A percentile compares a stretch with the other conserved stretches of the same genome.
phyloP scores from a whole-genome alignment of 2,113 vertebrate genomes.

The Apaloderma vittatum region DNA sequence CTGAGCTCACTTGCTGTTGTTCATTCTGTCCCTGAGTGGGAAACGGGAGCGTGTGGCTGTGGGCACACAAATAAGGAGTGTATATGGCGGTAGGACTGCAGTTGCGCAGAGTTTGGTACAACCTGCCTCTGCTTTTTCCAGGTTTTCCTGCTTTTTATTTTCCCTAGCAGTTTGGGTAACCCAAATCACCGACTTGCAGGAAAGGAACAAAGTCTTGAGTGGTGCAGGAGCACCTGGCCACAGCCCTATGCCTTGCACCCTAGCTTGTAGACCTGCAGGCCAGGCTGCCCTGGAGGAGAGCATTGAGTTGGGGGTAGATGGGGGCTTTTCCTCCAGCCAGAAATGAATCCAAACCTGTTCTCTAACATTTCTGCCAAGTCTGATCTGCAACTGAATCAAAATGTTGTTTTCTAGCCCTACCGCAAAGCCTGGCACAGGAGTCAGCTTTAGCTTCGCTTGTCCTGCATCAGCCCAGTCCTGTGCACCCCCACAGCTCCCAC shows the following conservation, averaged over 20 bases:
- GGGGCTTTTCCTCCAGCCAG: neutral
- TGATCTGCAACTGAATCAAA: neutral
- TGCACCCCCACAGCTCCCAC: neutral
- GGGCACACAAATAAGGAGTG: fast-evolving
- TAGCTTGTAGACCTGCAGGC: fast-evolving
- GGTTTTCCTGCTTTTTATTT: neutral
- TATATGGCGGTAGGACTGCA: neutral
- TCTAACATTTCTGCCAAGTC: neutral
- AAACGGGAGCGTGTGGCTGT: neutral
- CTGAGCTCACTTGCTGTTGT: neutral
- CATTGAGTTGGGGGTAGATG: too few species aligned
- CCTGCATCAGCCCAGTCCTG: neutral
- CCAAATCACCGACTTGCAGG: neutral
- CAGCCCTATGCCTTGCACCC: fast-evolving
- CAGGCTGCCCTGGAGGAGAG: neutral
- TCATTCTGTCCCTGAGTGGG: neutral
- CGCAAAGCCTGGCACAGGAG: neutral
- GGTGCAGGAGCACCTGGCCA: fast-evolving
- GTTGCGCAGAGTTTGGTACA: neutral
- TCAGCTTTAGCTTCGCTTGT: fast-evolving
- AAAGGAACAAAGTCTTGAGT: neutral
- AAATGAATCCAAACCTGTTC: neutral
- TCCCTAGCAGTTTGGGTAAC: neutral
- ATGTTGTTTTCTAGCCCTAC: neutral
- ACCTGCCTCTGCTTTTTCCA: neutral